Conservation (phyloP, 92 coral and sea anemone genomes). For the Scolanthus callimorphus region DNA sequence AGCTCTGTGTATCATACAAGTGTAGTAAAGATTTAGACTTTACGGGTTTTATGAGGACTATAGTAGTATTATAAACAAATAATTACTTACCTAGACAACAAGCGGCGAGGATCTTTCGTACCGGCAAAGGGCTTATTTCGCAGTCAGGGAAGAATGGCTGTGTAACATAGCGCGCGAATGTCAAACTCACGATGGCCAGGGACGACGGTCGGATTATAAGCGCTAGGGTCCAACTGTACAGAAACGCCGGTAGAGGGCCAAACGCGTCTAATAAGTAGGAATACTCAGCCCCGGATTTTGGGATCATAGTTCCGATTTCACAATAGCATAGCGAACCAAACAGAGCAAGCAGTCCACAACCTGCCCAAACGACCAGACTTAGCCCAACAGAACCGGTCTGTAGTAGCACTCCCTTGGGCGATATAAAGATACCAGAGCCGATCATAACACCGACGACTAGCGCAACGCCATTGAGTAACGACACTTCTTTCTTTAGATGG, state of each 20-base stretch:
- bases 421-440: slow-evolving; percentile 96
- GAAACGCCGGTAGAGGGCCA: slow-evolving; percentile 94
- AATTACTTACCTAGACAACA: slow-evolving; percentile 76
- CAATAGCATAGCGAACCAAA: slow-evolving; percentile 93
- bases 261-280: slow-evolving; percentile 86
- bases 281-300: slow-evolving; percentile 95
- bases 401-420: slow-evolving; percentile 87
- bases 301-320: slow-evolving; percentile 98
- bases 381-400: slow-evolving; percentile 77
- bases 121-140: slow-evolving; percentile 73
- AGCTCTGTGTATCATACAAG: no score
- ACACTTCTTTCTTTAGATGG: slow-evolving; percentile 79
- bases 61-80: no score
- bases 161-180: slow-evolving; percentile 92
- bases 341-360: slow-evolving; percentile 87
- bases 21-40: no score
- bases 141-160: slow-evolving; percentile 97
- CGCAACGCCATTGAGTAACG: slow-evolving; percentile 81
- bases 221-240: slow-evolving; percentile 96
- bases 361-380: slow-evolving; percentile 93
- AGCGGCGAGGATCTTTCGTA: slow-evolving; percentile 89
- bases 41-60: no score
- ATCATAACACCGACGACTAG: slow-evolving; percentile 96
- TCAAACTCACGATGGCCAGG: slow-evolving; percentile 82
- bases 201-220: slow-evolving; percentile 95